phyloP scores from a whole-genome alignment of 2,113 vertebrate species.

The Xyrauchen texanus region DNA sequence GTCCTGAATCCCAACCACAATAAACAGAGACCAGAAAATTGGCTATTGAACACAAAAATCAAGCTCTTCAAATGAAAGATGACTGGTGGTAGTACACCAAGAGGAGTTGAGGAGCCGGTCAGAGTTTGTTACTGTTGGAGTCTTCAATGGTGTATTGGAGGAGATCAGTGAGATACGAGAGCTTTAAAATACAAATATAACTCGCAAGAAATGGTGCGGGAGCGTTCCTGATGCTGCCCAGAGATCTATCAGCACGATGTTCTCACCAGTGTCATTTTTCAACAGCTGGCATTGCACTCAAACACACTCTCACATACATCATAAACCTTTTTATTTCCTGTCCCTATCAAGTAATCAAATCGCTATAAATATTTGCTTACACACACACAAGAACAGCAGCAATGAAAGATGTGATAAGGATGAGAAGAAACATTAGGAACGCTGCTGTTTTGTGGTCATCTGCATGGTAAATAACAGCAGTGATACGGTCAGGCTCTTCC shows the following conservation, averaged over 20 bases:
- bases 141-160: not conserved
- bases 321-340: slow-evolving; percentile 34
- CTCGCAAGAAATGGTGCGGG: slow-evolving; percentile 8
- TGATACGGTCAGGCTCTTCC: no score
- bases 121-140: slow-evolving; percentile 38
- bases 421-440: slow-evolving; percentile 15
- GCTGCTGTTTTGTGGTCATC: not conserved
- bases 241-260: not conserved
- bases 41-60: slow-evolving; percentile 4
- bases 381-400: not conserved
- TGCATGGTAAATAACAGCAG: no score
- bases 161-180: slow-evolving; percentile 6
- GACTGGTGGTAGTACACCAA: slow-evolving; percentile 15
- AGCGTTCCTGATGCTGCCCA: not conserved
- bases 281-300: slow-evolving; percentile 5
- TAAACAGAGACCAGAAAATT: slow-evolving; percentile 9
- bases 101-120: slow-evolving; percentile 11
- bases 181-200: not conserved
- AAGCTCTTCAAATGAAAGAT: not conserved
- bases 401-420: slow-evolving; percentile 21
- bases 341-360: slow-evolving; percentile 6
- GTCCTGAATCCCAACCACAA: slow-evolving; percentile 22
- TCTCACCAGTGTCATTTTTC: slow-evolving; percentile 30
- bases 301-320: slow-evolving; percentile 8
- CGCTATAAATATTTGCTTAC: not conserved